Conservation (phyloP, 2,113 vertebrate species). For the Urocolius indicus region DNA sequence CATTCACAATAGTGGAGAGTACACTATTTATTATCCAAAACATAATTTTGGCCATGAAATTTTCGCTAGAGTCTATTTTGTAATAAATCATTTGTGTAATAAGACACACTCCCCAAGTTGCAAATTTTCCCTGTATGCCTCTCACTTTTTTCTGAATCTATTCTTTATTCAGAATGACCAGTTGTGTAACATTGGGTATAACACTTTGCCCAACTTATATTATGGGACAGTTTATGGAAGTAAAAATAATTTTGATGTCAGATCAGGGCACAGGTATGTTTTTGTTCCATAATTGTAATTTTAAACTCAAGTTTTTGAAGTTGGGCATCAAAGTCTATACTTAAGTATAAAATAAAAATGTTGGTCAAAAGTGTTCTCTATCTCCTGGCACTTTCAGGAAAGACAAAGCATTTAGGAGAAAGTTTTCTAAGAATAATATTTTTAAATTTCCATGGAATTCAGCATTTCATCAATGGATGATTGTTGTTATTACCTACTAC, state of each 20-base stretch:
- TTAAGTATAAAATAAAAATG: neutral
- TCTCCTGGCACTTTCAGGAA: neutral
- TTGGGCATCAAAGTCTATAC: neutral
- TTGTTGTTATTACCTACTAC: constrained; percentile 1
- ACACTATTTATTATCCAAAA: neutral
- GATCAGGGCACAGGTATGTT: neutral
- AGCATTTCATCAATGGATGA: constrained; percentile 32
- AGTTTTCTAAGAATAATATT: constrained; percentile 35
- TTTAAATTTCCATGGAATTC: constrained; percentile 40
- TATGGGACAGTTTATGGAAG: neutral
- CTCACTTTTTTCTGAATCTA: neutral
- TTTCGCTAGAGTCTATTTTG: neutral
- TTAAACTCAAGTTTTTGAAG: neutral
- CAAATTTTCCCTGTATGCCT: neutral
- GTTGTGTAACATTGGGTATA: neutral
- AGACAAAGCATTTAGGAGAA: neutral
- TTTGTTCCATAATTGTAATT: neutral
- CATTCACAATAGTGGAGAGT: neutral
- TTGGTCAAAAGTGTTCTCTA: neutral
- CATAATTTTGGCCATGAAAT: neutral
- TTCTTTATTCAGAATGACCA: neutral
- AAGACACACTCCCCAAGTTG: neutral
- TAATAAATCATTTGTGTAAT: neutral
- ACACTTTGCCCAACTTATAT: neutral
- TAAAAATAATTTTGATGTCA: neutral